Conservation (phyloP, 2,113 vertebrate genomes). For the Laterallus jamaicensis region DNA sequence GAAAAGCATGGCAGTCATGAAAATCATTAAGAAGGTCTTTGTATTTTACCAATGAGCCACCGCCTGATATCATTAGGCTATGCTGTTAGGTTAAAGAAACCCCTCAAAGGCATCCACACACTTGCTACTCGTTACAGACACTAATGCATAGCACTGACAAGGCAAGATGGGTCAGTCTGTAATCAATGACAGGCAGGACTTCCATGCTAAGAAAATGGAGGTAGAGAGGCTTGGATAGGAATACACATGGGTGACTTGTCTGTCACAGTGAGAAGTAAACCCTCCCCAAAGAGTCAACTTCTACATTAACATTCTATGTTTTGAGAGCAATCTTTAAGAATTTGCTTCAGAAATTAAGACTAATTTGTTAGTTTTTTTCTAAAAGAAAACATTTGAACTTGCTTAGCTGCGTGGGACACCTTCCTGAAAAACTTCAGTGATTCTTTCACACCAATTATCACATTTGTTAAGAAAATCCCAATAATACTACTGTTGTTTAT, state of each 20-base stretch:
- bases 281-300: accelerated
- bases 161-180: neutral
- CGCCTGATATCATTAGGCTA: neutral
- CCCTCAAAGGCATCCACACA: neutral
- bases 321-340: neutral
- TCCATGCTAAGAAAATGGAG: neutral
- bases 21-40: neutral
- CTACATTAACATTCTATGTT: neutral
- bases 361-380: neutral
- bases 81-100: neutral
- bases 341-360: neutral
- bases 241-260: accelerated
- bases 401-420: neutral
- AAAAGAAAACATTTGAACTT: neutral
- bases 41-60: neutral
- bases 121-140: neutral
- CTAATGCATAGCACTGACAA: neutral
- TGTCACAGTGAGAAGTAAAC: neutral
- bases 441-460: neutral
- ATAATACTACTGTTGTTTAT: neutral
- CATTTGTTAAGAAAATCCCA: neutral
- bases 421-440: neutral
- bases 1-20: neutral
- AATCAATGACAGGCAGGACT: accelerated
- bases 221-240: accelerated